Evolutionary conservation across 2,113 vertebrate species (phyloP).

Genomic region (Microcebus griseorufus): DNA sequence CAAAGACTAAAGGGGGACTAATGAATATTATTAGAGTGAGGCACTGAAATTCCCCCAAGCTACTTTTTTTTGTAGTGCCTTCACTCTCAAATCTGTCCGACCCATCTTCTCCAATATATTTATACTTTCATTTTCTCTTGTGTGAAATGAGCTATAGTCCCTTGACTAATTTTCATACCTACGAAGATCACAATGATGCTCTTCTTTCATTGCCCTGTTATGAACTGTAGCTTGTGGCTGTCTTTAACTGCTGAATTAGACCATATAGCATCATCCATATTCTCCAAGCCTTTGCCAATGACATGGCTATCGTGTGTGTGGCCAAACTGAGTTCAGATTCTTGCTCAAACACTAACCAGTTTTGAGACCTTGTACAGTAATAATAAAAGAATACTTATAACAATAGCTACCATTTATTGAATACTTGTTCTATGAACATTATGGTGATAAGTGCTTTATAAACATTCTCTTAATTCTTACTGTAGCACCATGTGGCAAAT

Average conservation of each 20-base stretch:
- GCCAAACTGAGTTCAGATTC: not conserved
- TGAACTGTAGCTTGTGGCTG: not conserved
- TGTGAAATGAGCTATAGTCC: not conserved
- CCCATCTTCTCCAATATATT: not conserved
- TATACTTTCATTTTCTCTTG: not conserved
- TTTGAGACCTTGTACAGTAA: not conserved
- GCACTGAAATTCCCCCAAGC: not conserved
- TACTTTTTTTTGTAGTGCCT: not conserved
- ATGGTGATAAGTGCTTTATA: not conserved
- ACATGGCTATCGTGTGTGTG: not conserved
- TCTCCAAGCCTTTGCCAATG: not conserved
- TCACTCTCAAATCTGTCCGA: not conserved
- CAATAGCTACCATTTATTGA: not conserved
- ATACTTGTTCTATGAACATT: not conserved
- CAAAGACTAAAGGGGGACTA: not conserved
- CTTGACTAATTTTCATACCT: not conserved
- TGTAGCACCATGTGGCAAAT: not conserved
- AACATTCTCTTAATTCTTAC: not conserved
- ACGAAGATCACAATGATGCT: not conserved
- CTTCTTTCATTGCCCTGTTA: not conserved
- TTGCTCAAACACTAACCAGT: not conserved
- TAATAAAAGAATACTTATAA: not conserved
- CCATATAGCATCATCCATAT: not conserved
- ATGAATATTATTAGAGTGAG: not conserved
- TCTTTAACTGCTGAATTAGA: not conserved